Base-by-base conservation (phyloP, 2,888 invertebrate genomes). In the Brenthis daphne region DNA sequence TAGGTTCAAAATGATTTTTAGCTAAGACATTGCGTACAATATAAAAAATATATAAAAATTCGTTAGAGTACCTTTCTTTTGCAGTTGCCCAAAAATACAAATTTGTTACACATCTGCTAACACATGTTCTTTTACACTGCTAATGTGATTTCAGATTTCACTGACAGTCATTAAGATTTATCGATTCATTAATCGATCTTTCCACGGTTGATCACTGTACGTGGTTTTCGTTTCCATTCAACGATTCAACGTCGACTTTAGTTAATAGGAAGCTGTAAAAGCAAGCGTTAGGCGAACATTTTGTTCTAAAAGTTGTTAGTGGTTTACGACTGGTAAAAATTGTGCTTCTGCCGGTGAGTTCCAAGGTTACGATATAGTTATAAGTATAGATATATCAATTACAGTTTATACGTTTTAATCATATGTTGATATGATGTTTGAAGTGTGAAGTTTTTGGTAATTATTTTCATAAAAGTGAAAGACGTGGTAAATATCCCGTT, bases 221-320 rank as follows among this genome's bases (percentile, higher is more conserved):
- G 68, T 58, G 69, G 64, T 72, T 73, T 76, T 74, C 72, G 76
- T 74, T 77, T 79, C 74, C 76, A 76, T 75, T 78, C 72, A 76
- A 43, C 37, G 75, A 73, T 73, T 76, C 77, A 73, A 74, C 37
- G 37, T 43, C 11, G 37, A 43, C 74, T 75, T 77, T 75, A 76
- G 77, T 76, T 76, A 75, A 74, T 61, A 73, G 71, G 72, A 74
- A 74, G 77, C 76, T 75, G 76, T 72, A 73, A 69, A 75, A 68
- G 69, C 70, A 69, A 58, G 73, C 73, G 71, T 69, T 61, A 65
- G 69, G 66, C 66, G 69, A 65, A 68, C 54, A 67, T 74, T 74
- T 74, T 71, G 74, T 77, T 70, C 57, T 68, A 68, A 72, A 68
- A 63, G 58, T 67, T 61, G 60, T 67, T 60, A 56, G 51, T 16